Evolutionary conservation across 1,140 invertebrate genomes (phyloP), one percentile per base, ranked within the genome.

Genomic region (Mercenaria mercenaria): DNA sequence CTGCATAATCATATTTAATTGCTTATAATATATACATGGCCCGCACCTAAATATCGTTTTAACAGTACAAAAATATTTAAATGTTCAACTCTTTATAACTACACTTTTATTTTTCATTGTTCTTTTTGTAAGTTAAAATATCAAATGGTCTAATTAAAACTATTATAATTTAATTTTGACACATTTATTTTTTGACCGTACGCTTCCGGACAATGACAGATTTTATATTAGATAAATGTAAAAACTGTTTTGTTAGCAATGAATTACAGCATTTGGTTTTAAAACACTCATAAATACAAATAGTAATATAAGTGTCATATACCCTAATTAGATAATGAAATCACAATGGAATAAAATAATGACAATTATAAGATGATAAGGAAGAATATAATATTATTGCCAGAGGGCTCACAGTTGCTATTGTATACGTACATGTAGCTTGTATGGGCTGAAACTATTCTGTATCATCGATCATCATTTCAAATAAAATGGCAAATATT

Each of bases 241-340:
- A 39, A 39, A 8, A 39, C 67, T 72, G 67, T 37, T 72, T 1
- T 0, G 29, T 39, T 39, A 72, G 67, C 10, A 37, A 39, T 72
- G 39, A 72, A 72, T 67, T 72, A 72, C 10, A 39, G n/a, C 67
- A 39, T 72, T 72, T 72, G 6, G 13, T 41, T n/a, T 37, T 39
- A 72, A 72, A 39, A 72, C 20, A 39, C 1, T 72, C 34, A 39
- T 39, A 72, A 72, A 72, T 67, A 72, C 39, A 37, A 1, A 20
- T 72, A 6, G 67, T 29, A 72, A 72, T 72, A 72, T 72, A 72
- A 72, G 67, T 72, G 67, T 72, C 67, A 72, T 39, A 64, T 64
- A 64, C 39, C 34, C 34, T 72, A 72, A 72, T 39, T 72, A 72
- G 67, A 72, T 41, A 72, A 39, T 72, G 67, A 72, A 72, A 39